Evolutionary conservation across 2,797 vertebrate genomes (phyloP), one percentile per base, ranked within the genome.

Genomic region (Dicrostonyx torquatus): DNA sequence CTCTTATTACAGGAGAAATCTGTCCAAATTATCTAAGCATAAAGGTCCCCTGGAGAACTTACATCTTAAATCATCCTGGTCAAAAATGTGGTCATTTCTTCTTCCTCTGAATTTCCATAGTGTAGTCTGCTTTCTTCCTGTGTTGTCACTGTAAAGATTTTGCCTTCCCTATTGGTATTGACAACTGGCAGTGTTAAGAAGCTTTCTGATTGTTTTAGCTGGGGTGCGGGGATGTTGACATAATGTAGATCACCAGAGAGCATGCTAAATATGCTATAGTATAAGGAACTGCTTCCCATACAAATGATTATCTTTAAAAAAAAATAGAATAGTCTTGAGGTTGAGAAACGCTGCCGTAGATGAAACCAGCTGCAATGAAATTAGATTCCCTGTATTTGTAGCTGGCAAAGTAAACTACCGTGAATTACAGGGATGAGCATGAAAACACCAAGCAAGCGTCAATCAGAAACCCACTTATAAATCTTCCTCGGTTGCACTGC

Each of bases 31-130:
- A 77, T 73, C 79, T 89, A 90, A 62, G 31, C 43, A 90, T 94
- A 96, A 84, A 94, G 72, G n/a, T 70, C 75, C 68, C 72, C 70
- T 91, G n/a, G 11, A 95, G 95, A 92, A 45, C 84, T 97, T 90
- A 94, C 96, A 88, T 79, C 91, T 95, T 96, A 94, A 96, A 96
- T 53, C 68, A 72, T 8, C 22, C 85, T 92, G 84, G 53, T 89
- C 26, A 80, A 58, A 93, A 87, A 72, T 90, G 60, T 86, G 20
- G 22, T 97, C 37, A 92, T 64, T 93, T 80, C 89, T 96, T 58
- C 86, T 78, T 91, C 86, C 62, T 95, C 2, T 83, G 22, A 45
- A 11, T 58, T 82, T 97, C 76, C 68, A 11, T 82, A 73, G 29
- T 62, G 14, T 82, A 68, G 40, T 68, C 86, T 5, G 6, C 40